Conservation (phyloP, 2,888 invertebrate species). For the Nephrotoma flavescens region DNA sequence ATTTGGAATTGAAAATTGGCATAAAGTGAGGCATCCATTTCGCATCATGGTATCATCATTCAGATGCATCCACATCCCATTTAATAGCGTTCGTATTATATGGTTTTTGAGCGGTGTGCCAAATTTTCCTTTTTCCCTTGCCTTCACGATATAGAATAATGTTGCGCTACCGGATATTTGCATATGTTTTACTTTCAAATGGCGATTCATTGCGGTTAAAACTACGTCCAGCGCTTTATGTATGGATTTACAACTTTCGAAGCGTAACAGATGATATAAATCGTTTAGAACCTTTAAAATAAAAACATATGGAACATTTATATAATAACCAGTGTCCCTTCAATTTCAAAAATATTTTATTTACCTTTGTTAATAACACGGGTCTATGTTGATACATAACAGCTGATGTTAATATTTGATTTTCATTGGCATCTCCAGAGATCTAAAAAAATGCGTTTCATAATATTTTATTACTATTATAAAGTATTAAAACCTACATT, state of each 20-base stretch:
- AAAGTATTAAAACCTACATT: constrained; percentile 40
- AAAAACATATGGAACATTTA: background rate
- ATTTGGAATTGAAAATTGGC: constrained; percentile 86
- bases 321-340: background rate
- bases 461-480: background rate
- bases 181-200: constrained; percentile 73
- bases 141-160: constrained; percentile 87
- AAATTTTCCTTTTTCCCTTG: constrained; percentile 59
- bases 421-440: constrained; percentile 81
- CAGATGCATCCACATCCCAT: constrained; percentile 77
- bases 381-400: constrained; percentile 71
- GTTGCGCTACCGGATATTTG: constrained; percentile 92
- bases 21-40: constrained; percentile 87
- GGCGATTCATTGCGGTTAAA: constrained; percentile 78
- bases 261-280: constrained; percentile 73
- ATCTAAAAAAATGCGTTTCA: constrained; percentile 42
- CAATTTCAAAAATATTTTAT: constrained; percentile 1
- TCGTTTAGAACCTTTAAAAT: constrained; percentile 68
- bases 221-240: constrained; percentile 66
- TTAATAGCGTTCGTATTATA: constrained; percentile 68
- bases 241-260: constrained; percentile 62
- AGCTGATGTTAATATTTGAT: constrained; percentile 77
- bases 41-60: constrained; percentile 88
- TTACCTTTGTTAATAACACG: constrained; percentile 48
- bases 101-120: constrained; percentile 59